Base-by-base conservation (phyloP, 2,888 invertebrate species). In the Tachina grossa region DNA sequence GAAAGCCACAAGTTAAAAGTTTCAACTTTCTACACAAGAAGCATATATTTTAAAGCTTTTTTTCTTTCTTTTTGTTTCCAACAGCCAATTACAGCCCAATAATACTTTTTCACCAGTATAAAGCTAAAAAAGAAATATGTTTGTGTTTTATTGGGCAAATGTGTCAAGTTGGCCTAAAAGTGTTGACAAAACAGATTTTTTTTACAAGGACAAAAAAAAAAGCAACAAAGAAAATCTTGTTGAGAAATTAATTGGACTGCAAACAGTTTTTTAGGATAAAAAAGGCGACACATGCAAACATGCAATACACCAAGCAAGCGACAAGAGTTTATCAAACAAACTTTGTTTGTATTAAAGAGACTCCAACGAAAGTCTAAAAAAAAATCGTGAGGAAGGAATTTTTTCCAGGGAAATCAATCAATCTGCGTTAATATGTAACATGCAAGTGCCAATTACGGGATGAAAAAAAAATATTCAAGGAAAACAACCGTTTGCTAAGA, bases 181-280 rank as follows among this genome's bases (percentile, higher is more conserved):
- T 82, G 57, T 65, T 63, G 75, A 63, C 63, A 71, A 31, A 55
- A 61, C 51, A 51, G n/a, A n/a, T 22, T 59, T 39, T 9, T 59
- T 31, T 66, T 49, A n/a, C n/a, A 10, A n/a, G 10, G 14, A 5
- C 9, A 13, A 19, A 66, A 43, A 72, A 43, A 72, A 14, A 14
- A 13, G 13, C 6, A n/a, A 47, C 43, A 49, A 55, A 14, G 59
- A 65, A 71, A 79, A 75, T 69, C 75, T 66, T 71, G 75, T 51
- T 68, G 55, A 76, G 66, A 77, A 76, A 80, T 72, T 80, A 84
- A 80, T 84, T 57, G 80, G 59, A 76, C 76, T 72, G 76, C 71
- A 80, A 81, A 76, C 76, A n/a, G 16, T 8, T 51, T 53, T n/a
- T 66, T 47, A 13, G 14, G 19, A 65, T 16, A 51, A 65, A 55